Conservation (phyloP, 2,797 vertebrate genomes). For the Epinephelus awoara region DNA sequence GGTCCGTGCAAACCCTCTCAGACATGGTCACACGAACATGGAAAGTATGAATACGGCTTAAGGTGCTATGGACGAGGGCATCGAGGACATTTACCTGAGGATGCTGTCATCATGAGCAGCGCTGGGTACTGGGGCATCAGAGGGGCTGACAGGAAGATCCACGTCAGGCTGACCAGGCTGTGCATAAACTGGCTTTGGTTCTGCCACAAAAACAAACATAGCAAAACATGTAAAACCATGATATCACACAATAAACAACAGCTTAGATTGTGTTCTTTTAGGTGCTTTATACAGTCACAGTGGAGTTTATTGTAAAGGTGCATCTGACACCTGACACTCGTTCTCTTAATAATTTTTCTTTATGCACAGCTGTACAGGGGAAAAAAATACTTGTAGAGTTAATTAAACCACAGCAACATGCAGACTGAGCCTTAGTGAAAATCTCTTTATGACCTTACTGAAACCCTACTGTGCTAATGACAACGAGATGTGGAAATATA, state of each 20-base stretch:
- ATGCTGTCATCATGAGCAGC: conserved; percentile 95
- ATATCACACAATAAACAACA: neutral
- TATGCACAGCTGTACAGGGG: neutral
- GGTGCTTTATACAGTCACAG: neutral
- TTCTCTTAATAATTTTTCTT: neutral
- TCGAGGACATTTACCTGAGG: conserved; percentile 86
- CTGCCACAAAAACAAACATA: conserved; percentile 77
- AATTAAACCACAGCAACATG: neutral
- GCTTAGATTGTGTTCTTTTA: neutral
- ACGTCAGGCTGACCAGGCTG: conserved; percentile 98
- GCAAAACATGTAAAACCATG: neutral
- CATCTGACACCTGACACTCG: neutral
- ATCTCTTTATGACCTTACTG: conserved; percentile 7
- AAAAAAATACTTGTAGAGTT: neutral
- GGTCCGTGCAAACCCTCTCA: too few relatives aligned
- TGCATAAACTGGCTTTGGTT: conserved; percentile 97
- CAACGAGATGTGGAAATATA: neutral
- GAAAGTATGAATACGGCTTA: too few relatives aligned
- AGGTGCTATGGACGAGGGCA: neutral
- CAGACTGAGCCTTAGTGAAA: neutral
- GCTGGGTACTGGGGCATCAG: conserved; percentile 94
- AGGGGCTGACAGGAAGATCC: conserved; percentile 97
- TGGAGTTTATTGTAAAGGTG: neutral
- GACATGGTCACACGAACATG: too few relatives aligned
- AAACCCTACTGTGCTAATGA: neutral